Base-by-base conservation (phyloP, 2,113 vertebrate species). In the Sinosuthora webbiana region DNA sequence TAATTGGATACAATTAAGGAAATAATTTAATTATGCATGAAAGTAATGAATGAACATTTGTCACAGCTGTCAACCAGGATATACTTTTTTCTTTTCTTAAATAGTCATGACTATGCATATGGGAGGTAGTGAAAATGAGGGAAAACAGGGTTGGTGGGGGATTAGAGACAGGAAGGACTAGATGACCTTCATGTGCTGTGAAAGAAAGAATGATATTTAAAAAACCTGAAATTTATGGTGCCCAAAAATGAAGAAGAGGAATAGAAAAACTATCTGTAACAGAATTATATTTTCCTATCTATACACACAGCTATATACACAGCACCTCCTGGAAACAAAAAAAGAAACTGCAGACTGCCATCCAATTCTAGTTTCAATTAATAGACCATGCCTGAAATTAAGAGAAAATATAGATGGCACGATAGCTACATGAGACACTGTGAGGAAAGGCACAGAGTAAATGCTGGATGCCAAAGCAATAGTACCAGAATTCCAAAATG, bases 41-140 rank as follows among this genome's bases (percentile, higher is more conserved):
- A 95, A 94, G 24, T 77, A 81, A 78, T 55, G 56, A 83, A 87
- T 73, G 73, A 96, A 70, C 14, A 95, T 90, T 95, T 93, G 19
- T 94, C 64, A 87, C 55, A 92, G 68, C 49, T 92, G 77, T 83
- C 80, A 83, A 57, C 37, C 16, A 27, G 52, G 45, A 85, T 62
- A 62, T 74, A 42, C 17, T 64, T 73, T 89, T 91, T 82, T 52
- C 11, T 85, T 63, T 63, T 55, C 44, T 89, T 87, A 90, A 67
- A 64, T 41, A 71, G 55, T 71, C 35, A 53, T 10, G 11, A 67
- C 21, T 67, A 45, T 56, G 37, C 13, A 35, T 53, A 82, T 23
- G 16, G 13, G 64, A 93, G 39, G 22, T 41, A 83, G 28, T 37
- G 68, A 94, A 90, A 93, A 47, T 41, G 11, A 77, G 33, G 17